Evolutionary conservation across 2,888 invertebrate genomes (phyloP).

Genomic region (Griposia aprilina): DNA sequence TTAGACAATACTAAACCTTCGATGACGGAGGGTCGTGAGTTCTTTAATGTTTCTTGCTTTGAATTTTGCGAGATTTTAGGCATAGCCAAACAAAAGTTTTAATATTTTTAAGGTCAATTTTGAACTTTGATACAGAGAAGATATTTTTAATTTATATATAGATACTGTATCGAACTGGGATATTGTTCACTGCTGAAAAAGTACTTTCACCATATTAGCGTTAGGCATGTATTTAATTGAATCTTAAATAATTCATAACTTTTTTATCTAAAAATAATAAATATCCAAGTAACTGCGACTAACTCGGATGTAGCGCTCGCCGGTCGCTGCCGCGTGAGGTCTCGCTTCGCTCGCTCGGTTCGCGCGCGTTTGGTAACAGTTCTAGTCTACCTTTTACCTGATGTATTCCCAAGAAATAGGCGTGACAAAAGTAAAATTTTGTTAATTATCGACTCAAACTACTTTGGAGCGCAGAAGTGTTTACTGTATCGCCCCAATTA

Average conservation of each 20-base stretch:
- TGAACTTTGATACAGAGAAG: not conserved
- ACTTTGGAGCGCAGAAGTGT: no score
- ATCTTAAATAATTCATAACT: not conserved
- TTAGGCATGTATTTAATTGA: not conserved
- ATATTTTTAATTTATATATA: not conserved
- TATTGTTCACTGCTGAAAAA: not conserved
- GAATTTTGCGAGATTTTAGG: not conserved
- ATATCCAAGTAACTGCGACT: not conserved
- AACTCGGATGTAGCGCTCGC: not conserved
- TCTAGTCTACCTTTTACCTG: no score
- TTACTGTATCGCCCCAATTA: no score
- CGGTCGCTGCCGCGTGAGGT: no score
- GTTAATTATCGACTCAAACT: no score
- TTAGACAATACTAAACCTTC: slow-evolving; percentile 57
- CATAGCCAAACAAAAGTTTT: not conserved
- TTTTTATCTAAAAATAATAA: not conserved
- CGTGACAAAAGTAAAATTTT: no score
- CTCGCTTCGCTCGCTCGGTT: not conserved
- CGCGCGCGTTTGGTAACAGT: not conserved
- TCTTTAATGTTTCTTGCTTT: slow-evolving; percentile 7
- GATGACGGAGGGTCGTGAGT: slow-evolving; percentile 45
- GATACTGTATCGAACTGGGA: not conserved
- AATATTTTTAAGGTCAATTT: not conserved
- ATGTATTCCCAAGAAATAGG: no score
- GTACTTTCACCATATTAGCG: not conserved